Percentiles rank a stretch among this genome's conserved stretches.
These are phyloP conservation scores for Cyprinella venusta DNA, from an alignment of 2,797 vertebrate species.

Conservation along the genomic window DNA sequence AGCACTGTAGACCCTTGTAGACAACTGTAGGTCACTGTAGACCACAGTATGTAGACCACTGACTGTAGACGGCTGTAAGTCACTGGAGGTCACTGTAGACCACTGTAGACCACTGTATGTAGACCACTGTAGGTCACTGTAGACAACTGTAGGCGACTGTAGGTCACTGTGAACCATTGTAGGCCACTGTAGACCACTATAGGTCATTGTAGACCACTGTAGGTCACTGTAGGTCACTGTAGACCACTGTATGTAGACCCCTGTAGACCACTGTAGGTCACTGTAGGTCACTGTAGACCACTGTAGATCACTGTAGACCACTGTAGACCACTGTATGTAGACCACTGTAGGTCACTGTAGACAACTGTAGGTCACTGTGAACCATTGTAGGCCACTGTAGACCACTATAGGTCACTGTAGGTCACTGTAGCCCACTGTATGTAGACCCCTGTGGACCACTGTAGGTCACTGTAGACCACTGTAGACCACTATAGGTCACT, in stretches of 20 bases:
- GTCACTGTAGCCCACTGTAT: fast-evolving
- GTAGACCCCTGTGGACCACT: fast-evolving
- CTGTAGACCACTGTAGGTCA: fast-evolving
- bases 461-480: too few relatives aligned
- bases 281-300: fast-evolving
- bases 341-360: too few relatives aligned
- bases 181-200: fast-evolving
- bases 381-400: fast-evolving
- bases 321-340: too few relatives aligned
- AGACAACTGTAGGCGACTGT: background rate
- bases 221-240: fast-evolving
- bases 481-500: too few relatives aligned
- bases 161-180: background rate
- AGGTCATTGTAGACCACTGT: fast-evolving
- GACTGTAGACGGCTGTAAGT: fast-evolving
- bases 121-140: fast-evolving
- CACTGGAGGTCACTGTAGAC: fast-evolving
- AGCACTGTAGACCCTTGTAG: fast-evolving
- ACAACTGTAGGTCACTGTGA: fast-evolving
- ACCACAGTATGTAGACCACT: fast-evolving
- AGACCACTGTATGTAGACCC: background rate
- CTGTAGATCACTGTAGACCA: fast-evolving
- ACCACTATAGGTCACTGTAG: fast-evolving
- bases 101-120: background rate
- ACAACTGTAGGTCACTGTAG: too few relatives aligned